Evolutionary conservation across 2,888 invertebrate genomes (phyloP).

Genomic region (Hirtodrosophila duncani): DNA sequence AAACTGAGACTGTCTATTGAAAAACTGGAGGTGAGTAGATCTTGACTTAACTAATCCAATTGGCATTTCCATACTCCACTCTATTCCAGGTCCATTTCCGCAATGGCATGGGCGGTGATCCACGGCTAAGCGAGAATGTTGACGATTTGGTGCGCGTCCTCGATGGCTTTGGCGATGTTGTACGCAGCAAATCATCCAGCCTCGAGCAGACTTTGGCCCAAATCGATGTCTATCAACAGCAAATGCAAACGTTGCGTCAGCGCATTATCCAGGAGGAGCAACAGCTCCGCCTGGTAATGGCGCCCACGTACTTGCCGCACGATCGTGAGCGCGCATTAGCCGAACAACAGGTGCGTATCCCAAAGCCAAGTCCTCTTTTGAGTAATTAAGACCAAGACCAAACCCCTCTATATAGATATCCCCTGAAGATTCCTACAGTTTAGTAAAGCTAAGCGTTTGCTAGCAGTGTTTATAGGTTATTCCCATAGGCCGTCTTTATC

Average conservation of each 20-base stretch:
- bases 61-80: slow-evolving; percentile 19
- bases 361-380: slow-evolving; percentile 9
- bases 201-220: slow-evolving; percentile 89
- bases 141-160: slow-evolving; percentile 84
- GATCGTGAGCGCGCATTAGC: slow-evolving; percentile 89
- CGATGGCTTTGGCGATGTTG: slow-evolving; percentile 79
- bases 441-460: slow-evolving; percentile 14
- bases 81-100: slow-evolving; percentile 88
- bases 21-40: slow-evolving; percentile 87
- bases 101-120: slow-evolving; percentile 89
- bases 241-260: slow-evolving; percentile 90
- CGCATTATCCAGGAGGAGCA: slow-evolving; percentile 93
- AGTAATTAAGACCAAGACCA: not conserved
- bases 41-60: slow-evolving; percentile 16
- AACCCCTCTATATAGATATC: slow-evolving; percentile 9
- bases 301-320: slow-evolving; percentile 89
- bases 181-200: slow-evolving; percentile 78
- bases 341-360: slow-evolving; percentile 89
- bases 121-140: slow-evolving; percentile 85
- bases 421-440: no score
- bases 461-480: no score
- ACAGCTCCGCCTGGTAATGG: slow-evolving; percentile 88
- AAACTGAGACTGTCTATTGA: slow-evolving; percentile 93
- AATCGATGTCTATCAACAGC: slow-evolving; percentile 92
- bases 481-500: no score